Base-by-base conservation (phyloP, 2,113 vertebrate species). In the Erythrocercus mccallii region DNA sequence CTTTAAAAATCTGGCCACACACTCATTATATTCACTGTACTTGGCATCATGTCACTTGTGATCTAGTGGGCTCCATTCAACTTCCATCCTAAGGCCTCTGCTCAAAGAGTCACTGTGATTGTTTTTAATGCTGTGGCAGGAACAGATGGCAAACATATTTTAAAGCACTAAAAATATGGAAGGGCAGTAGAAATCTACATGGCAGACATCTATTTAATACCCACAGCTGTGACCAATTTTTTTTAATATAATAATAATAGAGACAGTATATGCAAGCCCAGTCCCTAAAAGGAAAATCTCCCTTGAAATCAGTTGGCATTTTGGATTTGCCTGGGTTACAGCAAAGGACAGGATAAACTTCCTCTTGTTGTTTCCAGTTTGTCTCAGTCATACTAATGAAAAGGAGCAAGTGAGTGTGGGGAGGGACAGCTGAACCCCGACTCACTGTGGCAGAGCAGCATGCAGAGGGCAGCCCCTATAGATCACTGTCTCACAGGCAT, bases 91-190 rank as follows among this genome's bases (percentile, higher is more conserved):
- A 95, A 96, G 94, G 96, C 95, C 86, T 86, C 72, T 86, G 48
- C 0, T 3, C 45, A 33, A 57, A 84, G 88, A 95, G 61, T 93
- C 80, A 92, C 72, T 86, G 19, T 58, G 90, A 90, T 90, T 88
- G 61, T 79, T 96, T 94, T 83, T 68, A 95, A 88, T 72, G 69
- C 76, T 88, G 64, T 96, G 96, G 94, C 95, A 96, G 95, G 83
- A 95, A 90, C 95, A 96, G 95, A 96, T 96, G 93, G 95, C 69
- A 95, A 97, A 94, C 92, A 94, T 95, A 96, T 93, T 96, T 94
- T 86, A 86, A 81, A 93, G 82, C 0, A 3, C 90, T 94, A 94
- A 81, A 97, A 96, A 86, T 94, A 86, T 30, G 61, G 53, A 81
- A 56, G 48, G 53, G 70, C 69, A 88, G 77, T 83, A 69, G 92